phyloP scores from a whole-genome alignment of 1,140 invertebrate genomes.

The Drosophila ercepeae region DNA sequence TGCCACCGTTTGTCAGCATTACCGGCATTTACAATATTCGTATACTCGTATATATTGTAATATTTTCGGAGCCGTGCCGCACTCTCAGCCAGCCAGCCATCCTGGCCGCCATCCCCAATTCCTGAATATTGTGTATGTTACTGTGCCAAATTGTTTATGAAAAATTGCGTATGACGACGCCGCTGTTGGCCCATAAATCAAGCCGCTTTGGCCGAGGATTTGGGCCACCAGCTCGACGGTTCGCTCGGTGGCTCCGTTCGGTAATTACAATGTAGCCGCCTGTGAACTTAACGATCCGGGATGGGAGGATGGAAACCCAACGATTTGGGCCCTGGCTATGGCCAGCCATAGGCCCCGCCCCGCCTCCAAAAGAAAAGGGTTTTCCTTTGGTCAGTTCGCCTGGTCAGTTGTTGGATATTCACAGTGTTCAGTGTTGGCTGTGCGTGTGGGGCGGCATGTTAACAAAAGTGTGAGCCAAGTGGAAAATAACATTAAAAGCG shows the following conservation, averaged over 20 bases:
- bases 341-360: not conserved
- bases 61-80: conserved; percentile 33
- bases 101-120: not conserved
- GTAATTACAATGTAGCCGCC: conserved; percentile 81
- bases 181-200: conserved; percentile 76
- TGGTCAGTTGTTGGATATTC: conserved; percentile 20
- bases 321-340: conserved; percentile 35
- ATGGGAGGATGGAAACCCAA: conserved; percentile 62
- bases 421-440: not conserved
- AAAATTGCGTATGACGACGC: conserved; percentile 77
- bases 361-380: conserved; percentile 31
- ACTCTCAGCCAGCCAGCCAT: conserved; percentile 6
- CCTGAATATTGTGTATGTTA: conserved; percentile 58
- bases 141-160: conserved; percentile 82
- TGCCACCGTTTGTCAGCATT: conserved; percentile 65
- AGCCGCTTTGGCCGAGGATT: conserved; percentile 72
- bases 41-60: conserved; percentile 61
- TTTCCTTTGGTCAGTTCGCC: conserved; percentile 56
- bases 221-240: conserved; percentile 66
- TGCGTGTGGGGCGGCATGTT: conserved; percentile 67
- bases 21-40: conserved; percentile 78
- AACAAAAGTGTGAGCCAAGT: conserved; percentile 81
- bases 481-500: conserved; percentile 81
- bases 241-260: conserved; percentile 45
- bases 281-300: conserved; percentile 77